Conservation (phyloP, 2,888 invertebrate species). For the Diplolepis rosae region DNA sequence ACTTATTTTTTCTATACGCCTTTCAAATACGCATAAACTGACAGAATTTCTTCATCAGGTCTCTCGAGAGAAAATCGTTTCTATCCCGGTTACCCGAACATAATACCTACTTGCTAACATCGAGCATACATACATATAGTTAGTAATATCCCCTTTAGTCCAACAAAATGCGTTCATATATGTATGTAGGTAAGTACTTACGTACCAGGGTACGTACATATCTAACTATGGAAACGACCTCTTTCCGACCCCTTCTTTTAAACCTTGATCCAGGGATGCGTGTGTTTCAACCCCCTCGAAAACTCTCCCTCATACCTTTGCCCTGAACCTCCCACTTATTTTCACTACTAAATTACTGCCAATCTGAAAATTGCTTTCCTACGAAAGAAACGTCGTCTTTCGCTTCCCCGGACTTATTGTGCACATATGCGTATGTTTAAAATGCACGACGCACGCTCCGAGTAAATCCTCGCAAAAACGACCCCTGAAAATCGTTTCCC, state of each 20-base stretch:
- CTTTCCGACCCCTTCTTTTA: constrained; percentile 23
- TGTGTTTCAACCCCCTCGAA: constrained; percentile 47
- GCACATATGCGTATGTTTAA: constrained; percentile 11
- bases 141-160: constrained; percentile 30
- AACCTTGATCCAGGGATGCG: constrained; percentile 56
- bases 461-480: constrained; percentile 41
- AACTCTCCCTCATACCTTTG: constrained; percentile 35
- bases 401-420: constrained; percentile 46
- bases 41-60: constrained; percentile 37
- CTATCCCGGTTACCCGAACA: constrained; percentile 51
- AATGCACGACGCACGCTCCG: constrained; percentile 12
- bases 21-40: constrained; percentile 31
- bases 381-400: constrained; percentile 59
- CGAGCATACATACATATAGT: constrained; percentile 39
- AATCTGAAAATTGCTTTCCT: constrained; percentile 61
- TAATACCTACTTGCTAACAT: constrained; percentile 54
- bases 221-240: constrained; percentile 28
- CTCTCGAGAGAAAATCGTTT: constrained; percentile 50
- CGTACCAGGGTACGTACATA: constrained; percentile 40
- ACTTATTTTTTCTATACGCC: not conserved
- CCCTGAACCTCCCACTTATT: constrained; percentile 47
- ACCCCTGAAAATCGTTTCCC: constrained; percentile 45
- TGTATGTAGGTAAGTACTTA: not conserved
- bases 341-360: constrained; percentile 61
- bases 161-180: constrained; percentile 15